Evolutionary conservation across 2,113 vertebrate species (phyloP).

Genomic region (Nannospalax galili): DNA sequence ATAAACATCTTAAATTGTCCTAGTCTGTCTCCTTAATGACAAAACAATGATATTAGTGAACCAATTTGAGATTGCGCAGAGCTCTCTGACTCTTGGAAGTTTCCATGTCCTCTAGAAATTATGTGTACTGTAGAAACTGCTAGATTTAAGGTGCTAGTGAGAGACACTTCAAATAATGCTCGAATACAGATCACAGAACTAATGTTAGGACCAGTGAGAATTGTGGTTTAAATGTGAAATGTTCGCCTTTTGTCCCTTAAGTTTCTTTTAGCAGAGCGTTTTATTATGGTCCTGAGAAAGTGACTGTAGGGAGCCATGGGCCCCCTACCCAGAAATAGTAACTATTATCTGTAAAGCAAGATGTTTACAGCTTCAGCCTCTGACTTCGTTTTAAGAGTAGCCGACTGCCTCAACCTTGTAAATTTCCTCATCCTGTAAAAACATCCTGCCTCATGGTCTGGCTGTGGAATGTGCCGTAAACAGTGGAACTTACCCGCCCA

Average conservation of each 20-base stretch:
- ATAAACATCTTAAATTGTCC: conserved; percentile 38
- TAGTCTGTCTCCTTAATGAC: not conserved
- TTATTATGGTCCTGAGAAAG: not conserved
- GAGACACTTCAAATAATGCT: not conserved
- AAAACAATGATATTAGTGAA: conserved; percentile 38
- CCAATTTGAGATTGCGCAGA: not conserved
- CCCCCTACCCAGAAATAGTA: no score
- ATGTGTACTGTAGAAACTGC: not conserved
- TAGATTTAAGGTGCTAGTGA: not conserved
- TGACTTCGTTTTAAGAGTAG: no score
- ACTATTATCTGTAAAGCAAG: no score
- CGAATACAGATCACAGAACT: not conserved
- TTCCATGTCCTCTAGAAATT: conserved; percentile 22
- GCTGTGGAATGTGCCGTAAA: no score
- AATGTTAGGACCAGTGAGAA: not conserved
- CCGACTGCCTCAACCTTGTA: no score
- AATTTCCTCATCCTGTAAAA: no score
- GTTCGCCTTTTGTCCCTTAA: not conserved
- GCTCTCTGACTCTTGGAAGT: conserved; percentile 37
- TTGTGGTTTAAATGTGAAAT: not conserved
- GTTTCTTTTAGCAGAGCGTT: not conserved
- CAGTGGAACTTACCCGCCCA: no score
- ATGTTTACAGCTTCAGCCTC: no score
- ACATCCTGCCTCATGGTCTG: no score
- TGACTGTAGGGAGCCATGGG: no score